Base-by-base conservation (phyloP, 2,888 invertebrate species). In the Colletes collaris region DNA sequence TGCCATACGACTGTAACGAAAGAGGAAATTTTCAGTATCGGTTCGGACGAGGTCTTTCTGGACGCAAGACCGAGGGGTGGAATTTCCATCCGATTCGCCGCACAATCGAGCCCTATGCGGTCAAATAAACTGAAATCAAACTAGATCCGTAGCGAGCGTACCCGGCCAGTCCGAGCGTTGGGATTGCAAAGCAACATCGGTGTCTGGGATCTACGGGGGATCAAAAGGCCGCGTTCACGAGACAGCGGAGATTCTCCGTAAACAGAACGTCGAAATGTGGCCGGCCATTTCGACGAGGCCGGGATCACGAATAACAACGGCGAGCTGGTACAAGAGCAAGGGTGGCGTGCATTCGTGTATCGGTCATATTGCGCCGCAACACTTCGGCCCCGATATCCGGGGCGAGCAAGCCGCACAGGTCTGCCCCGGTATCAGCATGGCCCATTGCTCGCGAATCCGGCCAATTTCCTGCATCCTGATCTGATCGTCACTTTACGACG, bases 401-500 rank as follows among this genome's bases (percentile, higher is more conserved):
- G 85, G 83, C 79, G 83, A 82, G 85, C 49, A 19, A 77, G 6
- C 65, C 80, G 81, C 81, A 79, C 78, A 81, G 79, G 79, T 80
- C 82, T 81, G 85, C 79, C 81, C 84, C 81, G 85, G 89, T 92
- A 91, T 90, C 92, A 92, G 91, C 91, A 92, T 88, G 92, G 91
- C 91, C 91, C 93, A 93, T 92, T 92, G 92, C 91, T 84, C 90
- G 89, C 90, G 90, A 92, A 92, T 92, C 91, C 92, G 92, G 90
- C 92, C 92, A 92, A 92, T 93, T 92, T 92, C 92, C 92, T 90
- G 89, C 86, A 86, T 89, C 90, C 90, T 89, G 92, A 92, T 92
- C 91, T 87, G 92, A 92, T 92, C 92, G 91, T 90, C 92, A 92
- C 93, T 93, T 93, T 93, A 93, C 92, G 93, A 92, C 89, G 91